Evolutionary conservation across 1,140 invertebrate genomes (phyloP).

Genomic region (Zaprionus taronus): DNA sequence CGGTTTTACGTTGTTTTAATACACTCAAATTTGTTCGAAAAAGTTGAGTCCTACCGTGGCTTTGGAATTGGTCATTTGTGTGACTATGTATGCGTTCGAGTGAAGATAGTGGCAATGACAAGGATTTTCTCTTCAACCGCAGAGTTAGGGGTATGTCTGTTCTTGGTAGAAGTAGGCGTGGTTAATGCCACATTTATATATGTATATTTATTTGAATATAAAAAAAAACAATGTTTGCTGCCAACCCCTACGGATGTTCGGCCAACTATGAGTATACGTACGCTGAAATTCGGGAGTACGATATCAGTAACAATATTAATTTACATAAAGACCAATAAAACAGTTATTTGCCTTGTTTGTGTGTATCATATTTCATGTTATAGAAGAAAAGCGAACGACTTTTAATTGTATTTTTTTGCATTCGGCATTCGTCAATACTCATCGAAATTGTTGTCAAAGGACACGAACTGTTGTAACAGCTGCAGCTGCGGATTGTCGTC

Average conservation of each 20-base stretch:
- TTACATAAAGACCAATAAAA: no score
- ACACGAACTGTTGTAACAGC: conserved; percentile 22
- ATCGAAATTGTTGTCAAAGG: conserved; percentile 5
- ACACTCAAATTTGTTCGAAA: conserved; percentile 39
- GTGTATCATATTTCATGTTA: not conserved
- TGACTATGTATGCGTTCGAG: not conserved
- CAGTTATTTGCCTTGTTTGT: no score
- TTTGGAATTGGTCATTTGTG: conserved; percentile 1
- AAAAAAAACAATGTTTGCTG: no score
- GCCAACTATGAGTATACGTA: not conserved
- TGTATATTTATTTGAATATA: not conserved
- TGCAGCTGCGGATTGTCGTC: conserved; percentile 9
- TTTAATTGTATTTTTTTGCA: no score
- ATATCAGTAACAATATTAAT: no score
- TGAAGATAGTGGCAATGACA: not conserved
- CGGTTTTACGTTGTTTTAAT: conserved; percentile 60
- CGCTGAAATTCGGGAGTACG: not conserved
- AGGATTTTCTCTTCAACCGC: not conserved
- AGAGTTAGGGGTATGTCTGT: not conserved
- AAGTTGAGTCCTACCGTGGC: conserved; percentile 7
- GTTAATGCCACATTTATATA: no score
- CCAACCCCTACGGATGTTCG: no score
- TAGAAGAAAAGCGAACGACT: not conserved
- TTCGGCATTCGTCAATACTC: no score
- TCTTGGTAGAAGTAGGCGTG: no score